A percentile compares a stretch with the other conserved stretches of the same genome.
Evolutionary conservation across 1,140 invertebrate species (phyloP).

Genomic region (Ridgeia piscesae): DNA sequence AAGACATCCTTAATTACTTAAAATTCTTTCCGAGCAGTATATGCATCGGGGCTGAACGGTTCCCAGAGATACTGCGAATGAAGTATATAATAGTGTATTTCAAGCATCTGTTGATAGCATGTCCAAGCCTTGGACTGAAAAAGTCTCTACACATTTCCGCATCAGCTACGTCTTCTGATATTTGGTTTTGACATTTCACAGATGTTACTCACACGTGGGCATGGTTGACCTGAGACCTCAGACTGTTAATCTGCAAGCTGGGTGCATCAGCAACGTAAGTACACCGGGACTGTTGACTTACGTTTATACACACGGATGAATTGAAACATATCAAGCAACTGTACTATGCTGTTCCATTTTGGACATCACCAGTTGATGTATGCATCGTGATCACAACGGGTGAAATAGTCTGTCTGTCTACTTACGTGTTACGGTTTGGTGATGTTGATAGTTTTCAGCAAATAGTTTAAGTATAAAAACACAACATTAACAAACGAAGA

Average conservation of each 20-base stretch:
- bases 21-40: background rate
- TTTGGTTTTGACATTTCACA: background rate
- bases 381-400: too few relatives aligned
- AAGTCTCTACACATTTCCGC: background rate
- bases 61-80: background rate
- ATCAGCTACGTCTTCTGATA: background rate
- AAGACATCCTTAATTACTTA: too few relatives aligned
- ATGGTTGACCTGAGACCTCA: background rate
- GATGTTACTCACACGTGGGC: constrained; percentile 16
- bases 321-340: background rate
- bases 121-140: background rate
- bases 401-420: too few relatives aligned
- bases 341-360: background rate
- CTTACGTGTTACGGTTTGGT: too few relatives aligned
- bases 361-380: too few relatives aligned
- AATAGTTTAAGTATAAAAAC: too few relatives aligned
- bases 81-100: too few relatives aligned
- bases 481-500: too few relatives aligned
- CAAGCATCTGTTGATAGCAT: too few relatives aligned
- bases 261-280: background rate
- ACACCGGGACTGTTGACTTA: background rate
- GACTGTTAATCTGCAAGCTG: background rate
- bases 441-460: too few relatives aligned
- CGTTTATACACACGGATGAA: background rate
- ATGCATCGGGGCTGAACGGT: background rate